Percentiles rank a stretch among this genome's conserved stretches.
Evolutionary conservation across 2,888 invertebrate genomes (phyloP).

Genomic region (Anodontia alba): DNA sequence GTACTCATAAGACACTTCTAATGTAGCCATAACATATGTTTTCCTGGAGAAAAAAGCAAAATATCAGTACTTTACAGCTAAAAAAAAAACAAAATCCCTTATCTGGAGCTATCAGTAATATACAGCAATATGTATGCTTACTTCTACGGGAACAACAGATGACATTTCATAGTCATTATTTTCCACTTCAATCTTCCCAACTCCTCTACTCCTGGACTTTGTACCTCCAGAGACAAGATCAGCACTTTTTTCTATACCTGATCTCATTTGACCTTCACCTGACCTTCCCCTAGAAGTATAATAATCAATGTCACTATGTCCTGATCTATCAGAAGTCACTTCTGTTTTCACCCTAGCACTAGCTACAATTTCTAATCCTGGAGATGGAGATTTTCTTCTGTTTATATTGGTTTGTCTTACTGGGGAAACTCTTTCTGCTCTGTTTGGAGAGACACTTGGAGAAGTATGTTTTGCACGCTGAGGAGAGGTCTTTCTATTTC

Average conservation of each 20-base stretch:
- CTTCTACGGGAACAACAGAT: slow-evolving; percentile 20
- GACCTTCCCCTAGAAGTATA: background rate
- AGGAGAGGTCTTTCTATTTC: background rate
- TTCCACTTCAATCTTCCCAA: slow-evolving; percentile 18
- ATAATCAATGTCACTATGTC: background rate
- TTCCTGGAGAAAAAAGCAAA: no score
- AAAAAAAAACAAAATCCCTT: no score
- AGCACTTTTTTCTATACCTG: background rate
- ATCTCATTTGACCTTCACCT: background rate
- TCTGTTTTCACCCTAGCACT: slow-evolving; percentile 2
- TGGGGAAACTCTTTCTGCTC: background rate
- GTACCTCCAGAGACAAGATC: background rate
- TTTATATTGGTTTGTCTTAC: background rate
- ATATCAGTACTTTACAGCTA: no score
- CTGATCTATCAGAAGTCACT: background rate
- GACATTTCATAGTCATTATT: slow-evolving; percentile 19
- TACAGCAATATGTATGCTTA: no score
- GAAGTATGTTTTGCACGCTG: background rate
- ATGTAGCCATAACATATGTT: no score
- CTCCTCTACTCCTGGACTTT: slow-evolving; percentile 1
- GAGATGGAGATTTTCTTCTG: background rate
- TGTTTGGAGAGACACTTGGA: background rate
- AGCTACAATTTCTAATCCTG: background rate
- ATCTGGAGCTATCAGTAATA: no score
- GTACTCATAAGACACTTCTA: no score